phyloP scores from a whole-genome alignment of 2,797 vertebrate genomes.

The Sphenodon punctatus region DNA sequence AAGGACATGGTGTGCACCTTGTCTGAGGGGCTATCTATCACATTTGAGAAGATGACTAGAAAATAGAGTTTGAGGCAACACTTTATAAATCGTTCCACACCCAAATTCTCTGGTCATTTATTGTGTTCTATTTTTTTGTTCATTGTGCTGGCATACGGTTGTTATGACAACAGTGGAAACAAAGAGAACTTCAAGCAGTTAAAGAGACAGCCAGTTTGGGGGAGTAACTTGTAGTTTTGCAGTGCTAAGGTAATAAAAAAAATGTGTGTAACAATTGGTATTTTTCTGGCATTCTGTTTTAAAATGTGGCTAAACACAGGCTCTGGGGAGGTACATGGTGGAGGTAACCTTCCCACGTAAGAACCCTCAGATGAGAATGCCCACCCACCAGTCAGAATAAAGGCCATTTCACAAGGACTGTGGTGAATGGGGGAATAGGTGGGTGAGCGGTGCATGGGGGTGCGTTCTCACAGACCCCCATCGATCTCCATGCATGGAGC shows the following conservation, averaged over 20 bases:
- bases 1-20: background rate
- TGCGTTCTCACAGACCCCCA: too few species aligned
- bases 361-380: background rate
- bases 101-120: background rate
- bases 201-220: background rate
- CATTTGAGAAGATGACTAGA: constrained; percentile 53
- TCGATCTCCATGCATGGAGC: too few species aligned
- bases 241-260: background rate
- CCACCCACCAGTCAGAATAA: background rate
- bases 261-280: background rate
- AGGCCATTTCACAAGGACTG: too few species aligned
- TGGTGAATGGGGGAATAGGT: too few species aligned
- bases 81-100: constrained; percentile 49
- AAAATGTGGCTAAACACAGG: background rate
- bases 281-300: background rate
- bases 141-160: background rate
- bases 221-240: background rate
- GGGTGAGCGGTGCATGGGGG: too few species aligned
- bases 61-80: constrained; percentile 48
- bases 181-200: background rate
- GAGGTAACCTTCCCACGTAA: background rate
- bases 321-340: background rate
- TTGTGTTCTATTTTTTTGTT: background rate
- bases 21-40: constrained; percentile 47
- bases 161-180: background rate